Conservation (phyloP, 2,888 invertebrate genomes). For the Phragmatobia fuliginosa region DNA sequence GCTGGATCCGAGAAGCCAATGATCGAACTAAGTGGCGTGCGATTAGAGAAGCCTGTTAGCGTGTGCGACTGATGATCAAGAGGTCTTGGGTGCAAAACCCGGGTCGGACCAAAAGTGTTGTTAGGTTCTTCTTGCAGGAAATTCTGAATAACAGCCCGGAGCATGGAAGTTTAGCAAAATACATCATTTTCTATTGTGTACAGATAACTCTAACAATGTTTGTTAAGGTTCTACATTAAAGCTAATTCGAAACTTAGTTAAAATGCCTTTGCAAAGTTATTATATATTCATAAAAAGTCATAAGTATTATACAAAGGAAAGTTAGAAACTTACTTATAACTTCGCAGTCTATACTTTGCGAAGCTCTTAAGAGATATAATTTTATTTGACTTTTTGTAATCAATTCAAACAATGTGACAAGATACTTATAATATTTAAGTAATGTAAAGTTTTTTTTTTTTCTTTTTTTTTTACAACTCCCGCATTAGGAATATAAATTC, state of each 20-base stretch:
- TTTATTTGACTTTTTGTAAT: neutral
- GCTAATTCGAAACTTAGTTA: neutral
- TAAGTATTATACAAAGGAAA: neutral
- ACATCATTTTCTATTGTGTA: neutral
- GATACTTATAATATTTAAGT: neutral
- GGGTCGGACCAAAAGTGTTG: no score
- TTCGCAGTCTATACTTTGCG: neutral
- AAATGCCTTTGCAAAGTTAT: neutral
- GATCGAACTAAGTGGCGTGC: no score
- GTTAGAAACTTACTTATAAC: constrained; percentile 1
- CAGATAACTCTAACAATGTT: neutral
- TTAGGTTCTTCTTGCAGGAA: no score
- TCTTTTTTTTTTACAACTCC: no score
- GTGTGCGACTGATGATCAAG: no score
- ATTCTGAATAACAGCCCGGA: no score
- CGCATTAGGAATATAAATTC: no score
- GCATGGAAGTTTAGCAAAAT: no score
- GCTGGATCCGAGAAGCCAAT: no score
- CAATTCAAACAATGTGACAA: neutral
- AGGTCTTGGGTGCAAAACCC: no score
- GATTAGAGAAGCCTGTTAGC: no score
- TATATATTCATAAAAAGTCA: neutral
- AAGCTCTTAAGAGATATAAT: neutral
- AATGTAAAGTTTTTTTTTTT: no score
- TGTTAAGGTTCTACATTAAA: neutral